Evolutionary conservation across 1,140 invertebrate species (phyloP), one percentile per base, ranked within the genome.

Genomic region (Pseudomyrmex sp.): DNA sequence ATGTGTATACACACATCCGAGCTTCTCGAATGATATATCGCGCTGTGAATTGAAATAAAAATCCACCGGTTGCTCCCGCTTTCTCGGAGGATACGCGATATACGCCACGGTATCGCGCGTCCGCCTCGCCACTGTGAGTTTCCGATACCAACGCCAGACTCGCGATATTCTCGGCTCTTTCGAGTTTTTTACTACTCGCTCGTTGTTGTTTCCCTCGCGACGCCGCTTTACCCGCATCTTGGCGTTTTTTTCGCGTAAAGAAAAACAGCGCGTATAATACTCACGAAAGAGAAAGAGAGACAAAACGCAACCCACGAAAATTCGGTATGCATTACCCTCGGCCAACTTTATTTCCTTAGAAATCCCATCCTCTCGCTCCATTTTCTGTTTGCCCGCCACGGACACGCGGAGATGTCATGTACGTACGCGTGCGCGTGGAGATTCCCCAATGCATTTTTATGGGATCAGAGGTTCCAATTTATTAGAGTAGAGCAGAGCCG

Each of bases 51-150:
- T 91, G 89, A 93, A 92, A 93, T 92, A 92, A 91, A 93, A 93
- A 93, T 93, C 92, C 92, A 93, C 92, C 90, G 92, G 92, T 93
- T 93, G 92, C 92, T 90, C 82, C 88, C 69, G 87, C 66, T 90
- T 90, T 83, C 83, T 72, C 79, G 52, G 85, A 88, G 88, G 89
- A 91, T 83, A 87, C 86, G 90, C 86, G 85, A 82, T 80, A 83
- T 87, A 82, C 35, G 35, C 35, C 35, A 35, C 35, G 35, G 35
- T 35, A 35, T 35, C 35, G 35, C 35, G 35, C 35, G 35, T 35
- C 75, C 72, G 62, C 83, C 83, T 88, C 77, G 82, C 74, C 70
- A 65, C 63, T 75, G 52, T 15, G 50, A n/a, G 13, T 83, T 75
- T 88, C 56, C 68, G 80, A 50, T 63, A 46, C 10, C 13, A 4